Percentiles rank a stretch among this genome's conserved stretches.
Evolutionary conservation across 1,140 invertebrate species (phyloP).

Genomic region (Hirudo medicinalis): DNA sequence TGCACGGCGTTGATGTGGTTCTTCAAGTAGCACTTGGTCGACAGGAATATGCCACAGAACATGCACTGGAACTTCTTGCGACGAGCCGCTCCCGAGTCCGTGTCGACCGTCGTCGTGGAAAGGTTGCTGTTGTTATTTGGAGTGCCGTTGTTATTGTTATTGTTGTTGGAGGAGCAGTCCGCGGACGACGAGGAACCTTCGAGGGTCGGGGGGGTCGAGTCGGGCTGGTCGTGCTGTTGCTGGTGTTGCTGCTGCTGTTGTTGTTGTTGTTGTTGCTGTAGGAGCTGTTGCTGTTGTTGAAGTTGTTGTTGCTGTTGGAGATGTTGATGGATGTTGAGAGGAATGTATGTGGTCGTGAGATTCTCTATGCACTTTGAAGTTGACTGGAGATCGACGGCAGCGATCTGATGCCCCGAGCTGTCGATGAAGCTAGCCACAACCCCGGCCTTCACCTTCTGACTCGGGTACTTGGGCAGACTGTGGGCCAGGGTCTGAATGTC

Average conservation of each 20-base stretch:
- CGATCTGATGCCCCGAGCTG: constrained; percentile 2
- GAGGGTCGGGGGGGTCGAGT: not conserved
- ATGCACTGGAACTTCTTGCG: constrained; percentile 24
- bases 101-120: constrained; percentile 10
- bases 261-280: not conserved
- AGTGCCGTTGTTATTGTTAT: constrained; percentile 4
- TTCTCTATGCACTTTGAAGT: not conserved
- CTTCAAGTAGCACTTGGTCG: constrained; percentile 24
- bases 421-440: constrained; percentile 8
- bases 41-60: constrained; percentile 24
- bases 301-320: constrained; percentile 7
- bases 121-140: not conserved
- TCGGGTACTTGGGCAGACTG: constrained; percentile 16
- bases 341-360: not conserved
- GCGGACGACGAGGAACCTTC: not conserved
- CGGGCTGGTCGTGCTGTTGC: not conserved
- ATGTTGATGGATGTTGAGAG: not conserved
- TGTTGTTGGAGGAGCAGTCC: constrained; percentile 1
- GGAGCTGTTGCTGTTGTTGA: not conserved
- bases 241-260: not conserved
- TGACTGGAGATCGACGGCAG: constrained; percentile 4
- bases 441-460: not conserved
- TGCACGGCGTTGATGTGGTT: constrained; percentile 24
- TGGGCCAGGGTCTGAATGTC: constrained; percentile 21
- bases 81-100: not conserved